Evolutionary conservation across 2,888 invertebrate genomes (phyloP), one percentile per base, ranked within the genome.

Genomic region (Falcaria lacertinaria): DNA sequence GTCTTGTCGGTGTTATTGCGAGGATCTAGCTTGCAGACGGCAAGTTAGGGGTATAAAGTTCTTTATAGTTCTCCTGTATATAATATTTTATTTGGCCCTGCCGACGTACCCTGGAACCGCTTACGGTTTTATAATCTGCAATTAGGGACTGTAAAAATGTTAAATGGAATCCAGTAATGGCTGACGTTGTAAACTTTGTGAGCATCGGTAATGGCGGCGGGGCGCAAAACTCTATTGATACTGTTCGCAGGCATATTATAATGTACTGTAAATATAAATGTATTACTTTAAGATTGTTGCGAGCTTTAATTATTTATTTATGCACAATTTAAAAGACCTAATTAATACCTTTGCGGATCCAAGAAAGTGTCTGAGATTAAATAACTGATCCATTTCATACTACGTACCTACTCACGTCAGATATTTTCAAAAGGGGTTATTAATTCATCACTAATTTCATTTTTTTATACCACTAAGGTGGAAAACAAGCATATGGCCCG

Each of bases 101-200:
- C 60, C 42, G 59, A 70, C 63, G 65, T 74, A 70, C 70, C 68
- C 52, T 45, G 44, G 51, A 58, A 54, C 58, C 64, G 65, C 80
- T 80, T 77, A 72, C 70, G 65, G 59, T 74, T 84, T 85, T 87
- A 87, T 82, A 87, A 83, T 80, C 74, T 77, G 69, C 82, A 88
- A 90, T 90, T 89, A 89, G 62, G 70, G 84, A 84, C 72, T 87
- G 88, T 90, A 89, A 89, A 89, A 88, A 81, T 79, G 81, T 74
- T 81, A 79, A 81, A 80, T 76, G 80, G 76, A 75, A 78, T 77
- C 67, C 66, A 64, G 74, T 82, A 75, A 85, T 83, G 70, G 76
- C 69, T 40, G 45, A 46, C 47, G 82, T 57, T 75, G 79, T 86
- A 85, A 86, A 86, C 62, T 60, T 52, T 48, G 59, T 54, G 51